These are phyloP conservation scores for Tenodera sinensis DNA, from an alignment of 2,888 invertebrate genomes.

Conservation along the genomic window DNA sequence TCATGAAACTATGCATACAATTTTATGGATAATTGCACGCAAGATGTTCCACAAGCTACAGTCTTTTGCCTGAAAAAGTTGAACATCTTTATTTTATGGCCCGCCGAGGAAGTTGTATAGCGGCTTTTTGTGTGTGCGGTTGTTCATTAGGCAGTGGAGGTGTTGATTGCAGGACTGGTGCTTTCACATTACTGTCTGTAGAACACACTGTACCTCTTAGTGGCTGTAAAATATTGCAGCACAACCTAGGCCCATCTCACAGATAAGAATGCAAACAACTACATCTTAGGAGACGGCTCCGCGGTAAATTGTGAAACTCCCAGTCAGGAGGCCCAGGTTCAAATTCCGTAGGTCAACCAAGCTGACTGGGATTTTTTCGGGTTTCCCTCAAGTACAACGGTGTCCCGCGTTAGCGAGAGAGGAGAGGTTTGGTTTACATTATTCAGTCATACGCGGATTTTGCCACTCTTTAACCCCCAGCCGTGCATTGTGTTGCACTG, in stretches of 20 bases:
- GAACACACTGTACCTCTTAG: neutral
- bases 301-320: too few relatives aligned
- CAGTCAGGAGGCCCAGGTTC: too few relatives aligned
- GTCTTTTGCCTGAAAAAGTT: neutral
- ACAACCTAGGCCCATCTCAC: neutral
- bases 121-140: neutral
- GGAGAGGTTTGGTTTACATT: too few relatives aligned
- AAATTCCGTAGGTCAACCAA: too few relatives aligned
- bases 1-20: conserved; percentile 24
- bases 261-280: too few relatives aligned
- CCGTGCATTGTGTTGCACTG: too few relatives aligned
- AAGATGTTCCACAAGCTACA: neutral
- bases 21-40: conserved; percentile 24
- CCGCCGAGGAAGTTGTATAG: neutral
- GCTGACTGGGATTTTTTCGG: too few relatives aligned
- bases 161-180: neutral
- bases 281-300: too few relatives aligned
- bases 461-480: too few relatives aligned
- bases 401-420: too few relatives aligned
- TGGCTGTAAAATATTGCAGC: neutral
- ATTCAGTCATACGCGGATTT: too few relatives aligned
- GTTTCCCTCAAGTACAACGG: too few relatives aligned
- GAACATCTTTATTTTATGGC: neutral
- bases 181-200: neutral
- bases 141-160: neutral